These are phyloP conservation scores for Amphiprion ocellaris DNA, from an alignment of 2,113 vertebrate genomes.

Conservation along the genomic window DNA sequence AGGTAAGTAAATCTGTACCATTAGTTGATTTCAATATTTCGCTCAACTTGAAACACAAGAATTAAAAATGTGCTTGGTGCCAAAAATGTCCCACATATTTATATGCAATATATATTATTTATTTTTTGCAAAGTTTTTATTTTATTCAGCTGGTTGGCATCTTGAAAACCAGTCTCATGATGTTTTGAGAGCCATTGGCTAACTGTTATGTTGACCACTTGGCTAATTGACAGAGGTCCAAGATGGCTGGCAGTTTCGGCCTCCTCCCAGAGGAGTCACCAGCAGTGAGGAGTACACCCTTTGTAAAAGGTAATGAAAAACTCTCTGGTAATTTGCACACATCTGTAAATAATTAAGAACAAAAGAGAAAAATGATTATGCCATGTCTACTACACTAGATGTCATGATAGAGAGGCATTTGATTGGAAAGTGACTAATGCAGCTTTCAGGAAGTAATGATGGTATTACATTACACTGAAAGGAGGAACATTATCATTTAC, in stretches of 20 bases:
- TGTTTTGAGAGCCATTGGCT: neutral
- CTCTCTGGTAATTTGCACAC: neutral
- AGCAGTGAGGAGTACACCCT: slow-evolving; percentile 98
- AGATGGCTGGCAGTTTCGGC: slow-evolving; percentile 97
- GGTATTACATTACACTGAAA: neutral
- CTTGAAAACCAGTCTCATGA: neutral
- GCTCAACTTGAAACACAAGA: neutral
- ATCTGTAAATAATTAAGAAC: too few relatives aligned
- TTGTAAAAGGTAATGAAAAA: slow-evolving; percentile 92
- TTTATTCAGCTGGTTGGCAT: neutral
- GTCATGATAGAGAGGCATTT: too few relatives aligned
- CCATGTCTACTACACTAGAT: too few relatives aligned
- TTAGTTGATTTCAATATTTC: neutral
- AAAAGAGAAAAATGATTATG: too few relatives aligned
- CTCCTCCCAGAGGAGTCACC: slow-evolving; percentile 96
- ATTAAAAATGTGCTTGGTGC: neutral
- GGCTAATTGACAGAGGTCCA: slow-evolving; percentile 79
- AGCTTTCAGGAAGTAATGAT: too few relatives aligned
- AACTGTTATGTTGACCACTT: slow-evolving; percentile 28
- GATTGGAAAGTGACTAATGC: too few relatives aligned
- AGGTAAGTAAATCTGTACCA: slow-evolving; percentile 74
- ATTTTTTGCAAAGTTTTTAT: neutral
- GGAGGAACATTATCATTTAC: neutral
- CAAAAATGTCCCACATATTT: neutral
- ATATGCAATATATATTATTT: neutral